Evolutionary conservation across 30 jellyfish, hydroid and myxozoan species (phyloP), one percentile per base, ranked within the genome.

Genomic region (Aurelia coerulea): DNA sequence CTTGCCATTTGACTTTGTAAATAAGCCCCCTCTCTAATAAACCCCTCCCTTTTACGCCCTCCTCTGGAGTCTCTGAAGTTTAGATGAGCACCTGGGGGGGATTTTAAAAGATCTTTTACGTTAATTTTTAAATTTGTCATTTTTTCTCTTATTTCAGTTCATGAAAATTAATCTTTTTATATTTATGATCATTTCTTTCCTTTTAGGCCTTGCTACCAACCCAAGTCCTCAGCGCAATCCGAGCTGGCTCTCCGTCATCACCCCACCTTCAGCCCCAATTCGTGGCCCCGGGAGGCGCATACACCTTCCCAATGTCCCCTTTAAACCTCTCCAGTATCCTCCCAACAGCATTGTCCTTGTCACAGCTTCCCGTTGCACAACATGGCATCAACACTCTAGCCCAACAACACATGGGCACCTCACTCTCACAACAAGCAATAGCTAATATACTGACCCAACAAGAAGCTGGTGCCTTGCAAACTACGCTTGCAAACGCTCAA

Each of bases 341-440:
- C 1, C 96, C 96, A 13, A 78, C 96, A 7, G 96, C 96, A 0
- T 35, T 78, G 63, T 87, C 96, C 56, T 67, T 87, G 69, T 54
- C 96, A 10, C 96, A 87, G 60, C 71, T 87, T 31, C 96, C 96
- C 2, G 18, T 87, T 6, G 37, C 91, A 13, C 93, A 84, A 73
- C 93, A 84, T 74, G 50, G 70, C 2, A 50, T 66, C 46, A 79
- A 63, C 68, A 84, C 72, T n/a, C 31, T 74, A 7, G 93, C 88
- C 73, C 92, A 83, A 31, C 91, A 79, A 39, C 52, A 59, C n/a
- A 35, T 32, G 65, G 73, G 53, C 72, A 46, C 72, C 19, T 71
- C 81, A 8, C 19, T 35, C 8, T 52, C 84, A 15, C 29, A 39
- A 16, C 86, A 76, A 23, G 62, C 16, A 0, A 31, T 54, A 9